Evolutionary conservation across 2,797 vertebrate genomes (phyloP), one percentile per base, ranked within the genome.

Genomic region (Capromys pilorides): DNA sequence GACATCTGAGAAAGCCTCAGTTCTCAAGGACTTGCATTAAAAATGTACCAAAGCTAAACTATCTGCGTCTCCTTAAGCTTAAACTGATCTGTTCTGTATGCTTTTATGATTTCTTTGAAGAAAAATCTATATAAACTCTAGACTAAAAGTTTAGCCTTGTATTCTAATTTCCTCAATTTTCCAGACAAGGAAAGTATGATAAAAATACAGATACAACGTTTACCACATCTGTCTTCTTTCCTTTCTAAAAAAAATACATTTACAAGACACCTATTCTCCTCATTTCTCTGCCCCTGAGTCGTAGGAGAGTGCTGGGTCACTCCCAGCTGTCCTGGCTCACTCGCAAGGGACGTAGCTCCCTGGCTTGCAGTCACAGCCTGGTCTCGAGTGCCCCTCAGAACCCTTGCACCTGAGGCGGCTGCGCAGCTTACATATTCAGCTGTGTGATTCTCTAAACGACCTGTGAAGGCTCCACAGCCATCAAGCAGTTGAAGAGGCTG

Each of bases 31-130:
- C 11, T 90, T 87, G 31, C 8, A 33, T 51, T 36, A 89, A 90
- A 83, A 45, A 51, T 9, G 80, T 59, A 66, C 18, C 67, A 80
- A 88, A 90, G 9, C 36, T 93, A 93, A 96, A 94, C 73, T 64
- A 84, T 2, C 69, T 81, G 10, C 61, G 94, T 92, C 31, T 75
- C 57, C 10, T 31, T 19, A 31, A 67, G 79, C 39, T 71, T 87
- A 95, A 96, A 41, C 49, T n/a, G 49, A 39, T 82, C 12, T 77
- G 16, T 84, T 86, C 18, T 81, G 6, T 24, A 79, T 0, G 26
- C n/a, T 78, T 39, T 62, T 95, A 4, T 80, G n/a, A 78, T 78
- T 61, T 83, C 21, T 33, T 83, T 49, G 49, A 12, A 41, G 21
- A 61, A 26, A 6, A 49, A 49, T 67, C 69, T 93, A 22, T 19